phyloP scores from a whole-genome alignment of 2,113 vertebrate genomes.

The Muntiacus reevesi region DNA sequence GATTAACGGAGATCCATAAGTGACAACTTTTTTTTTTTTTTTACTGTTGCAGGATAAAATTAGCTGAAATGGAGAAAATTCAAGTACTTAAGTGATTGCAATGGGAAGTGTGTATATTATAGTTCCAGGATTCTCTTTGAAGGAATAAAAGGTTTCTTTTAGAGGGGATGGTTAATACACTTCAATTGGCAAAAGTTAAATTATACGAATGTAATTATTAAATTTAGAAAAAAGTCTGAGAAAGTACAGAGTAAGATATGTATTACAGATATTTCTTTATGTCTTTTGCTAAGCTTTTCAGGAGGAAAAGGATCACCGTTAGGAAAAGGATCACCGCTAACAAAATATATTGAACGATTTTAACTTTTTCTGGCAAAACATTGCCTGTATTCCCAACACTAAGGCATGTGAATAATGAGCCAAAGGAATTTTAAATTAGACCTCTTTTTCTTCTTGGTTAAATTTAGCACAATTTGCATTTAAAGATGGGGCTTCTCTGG shows the following conservation, averaged over 20 bases:
- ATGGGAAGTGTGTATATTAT: neutral
- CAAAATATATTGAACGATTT: neutral
- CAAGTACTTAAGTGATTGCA: neutral
- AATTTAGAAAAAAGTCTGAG: neutral
- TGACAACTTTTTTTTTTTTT: neutral
- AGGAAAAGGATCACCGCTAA: neutral
- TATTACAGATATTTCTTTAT: neutral
- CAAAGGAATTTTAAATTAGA: constrained; percentile 52
- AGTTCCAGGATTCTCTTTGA: neutral
- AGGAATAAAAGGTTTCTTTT: neutral
- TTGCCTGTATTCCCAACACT: neutral
- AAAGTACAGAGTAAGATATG: neutral
- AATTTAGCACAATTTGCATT: constrained; percentile 50
- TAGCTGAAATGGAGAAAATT: neutral
- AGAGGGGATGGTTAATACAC: neutral
- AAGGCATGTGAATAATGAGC: constrained; percentile 28
- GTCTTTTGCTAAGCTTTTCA: neutral
- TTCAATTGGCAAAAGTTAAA: neutral
- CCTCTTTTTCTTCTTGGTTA: constrained; percentile 34
- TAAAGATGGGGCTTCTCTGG: neutral
- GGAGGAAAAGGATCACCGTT: neutral
- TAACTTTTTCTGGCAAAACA: neutral
- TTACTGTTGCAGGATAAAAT: neutral
- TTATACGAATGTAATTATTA: neutral
- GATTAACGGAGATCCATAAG: neutral